Evolutionary conservation across 1,140 invertebrate species (phyloP).

Genomic region (Drosophila trapezifrons): DNA sequence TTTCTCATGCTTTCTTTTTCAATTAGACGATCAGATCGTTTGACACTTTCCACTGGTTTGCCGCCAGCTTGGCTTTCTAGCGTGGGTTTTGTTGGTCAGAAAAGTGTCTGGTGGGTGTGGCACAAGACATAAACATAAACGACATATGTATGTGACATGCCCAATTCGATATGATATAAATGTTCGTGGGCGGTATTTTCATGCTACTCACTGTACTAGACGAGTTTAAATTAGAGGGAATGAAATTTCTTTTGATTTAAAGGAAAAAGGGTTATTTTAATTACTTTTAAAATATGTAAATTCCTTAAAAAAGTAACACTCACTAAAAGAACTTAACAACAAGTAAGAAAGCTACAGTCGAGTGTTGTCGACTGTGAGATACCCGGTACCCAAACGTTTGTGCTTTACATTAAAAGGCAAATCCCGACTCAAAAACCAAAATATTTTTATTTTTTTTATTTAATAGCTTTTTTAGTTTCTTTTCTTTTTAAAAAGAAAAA

Average conservation of each 20-base stretch:
- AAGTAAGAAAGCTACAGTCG: too few species aligned
- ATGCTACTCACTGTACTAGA: neutral
- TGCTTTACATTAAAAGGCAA: too few species aligned
- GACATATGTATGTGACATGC: neutral
- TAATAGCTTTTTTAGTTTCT: too few species aligned
- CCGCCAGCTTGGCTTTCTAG: constrained; percentile 23
- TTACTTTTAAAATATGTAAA: too few species aligned
- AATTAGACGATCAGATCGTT: constrained; percentile 36
- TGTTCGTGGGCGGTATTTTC: constrained; percentile 23
- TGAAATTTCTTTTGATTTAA: neutral
- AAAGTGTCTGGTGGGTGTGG: constrained; percentile 36
- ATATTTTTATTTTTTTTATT: too few species aligned
- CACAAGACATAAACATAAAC: neutral
- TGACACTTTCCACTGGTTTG: constrained; percentile 51
- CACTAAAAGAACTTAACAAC: too few species aligned
- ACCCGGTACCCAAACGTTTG: too few species aligned
- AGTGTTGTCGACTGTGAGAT: too few species aligned
- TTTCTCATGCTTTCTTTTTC: constrained; percentile 44
- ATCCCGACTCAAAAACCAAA: too few species aligned
- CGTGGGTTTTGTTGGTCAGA: constrained; percentile 28
- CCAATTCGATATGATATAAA: constrained; percentile 8
- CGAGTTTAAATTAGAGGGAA: neutral
- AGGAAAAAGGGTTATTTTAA: neutral
- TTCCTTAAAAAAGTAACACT: too few species aligned
- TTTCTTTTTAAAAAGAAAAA: too few species aligned